Evolutionary conservation across 2,888 invertebrate species (phyloP), one percentile per base, ranked within the genome.

Genomic region (Temnothorax rugatulus): DNA sequence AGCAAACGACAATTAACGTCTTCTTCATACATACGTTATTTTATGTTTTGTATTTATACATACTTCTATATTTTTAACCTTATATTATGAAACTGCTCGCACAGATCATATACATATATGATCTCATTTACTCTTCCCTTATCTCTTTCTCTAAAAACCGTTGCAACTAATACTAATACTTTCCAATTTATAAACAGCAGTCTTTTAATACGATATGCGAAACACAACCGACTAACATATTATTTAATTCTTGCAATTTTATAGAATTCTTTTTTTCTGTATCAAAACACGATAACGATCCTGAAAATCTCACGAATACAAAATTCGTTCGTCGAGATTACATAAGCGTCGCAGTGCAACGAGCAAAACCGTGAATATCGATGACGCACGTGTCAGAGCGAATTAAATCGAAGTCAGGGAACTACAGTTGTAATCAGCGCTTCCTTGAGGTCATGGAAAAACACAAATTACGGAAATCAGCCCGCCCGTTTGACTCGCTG

Each of bases 391-490:
- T 8, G 47, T 81, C 38, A 13, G 15, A 77, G 21, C 54, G 54
- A 44, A 44, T 77, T 54, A 69, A 76, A 57, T n/a, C 29, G 2
- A 54, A 54, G 29, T 13, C 29, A 44, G 54, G 54, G 29, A 68
- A 69, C 15, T 29, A 9, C 11, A 34, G 59, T 25, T 38, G 47
- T n/a, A 38, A 59, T 71, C 34, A 7, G 13, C 18, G 71, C 59
- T 81, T 71, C 18, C 71, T 81, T 71, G 71, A 71, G 25, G 21
- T 76, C 64, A 50, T 25, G 59, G 71, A 81, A 71, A 77, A 59
- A 71, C 71, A 71, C 79, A 38, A 81, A 81, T 81, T 71, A 71
- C 59, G 47, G 71, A 71, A 81, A 59, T 59, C 38, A 59, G 71
- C 57, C 59, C 69, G 57, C 34, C 59, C 25, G 71, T 34, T 79